phyloP scores from a whole-genome alignment of 2,797 vertebrate species.

The Darevskia nairensis region DNA sequence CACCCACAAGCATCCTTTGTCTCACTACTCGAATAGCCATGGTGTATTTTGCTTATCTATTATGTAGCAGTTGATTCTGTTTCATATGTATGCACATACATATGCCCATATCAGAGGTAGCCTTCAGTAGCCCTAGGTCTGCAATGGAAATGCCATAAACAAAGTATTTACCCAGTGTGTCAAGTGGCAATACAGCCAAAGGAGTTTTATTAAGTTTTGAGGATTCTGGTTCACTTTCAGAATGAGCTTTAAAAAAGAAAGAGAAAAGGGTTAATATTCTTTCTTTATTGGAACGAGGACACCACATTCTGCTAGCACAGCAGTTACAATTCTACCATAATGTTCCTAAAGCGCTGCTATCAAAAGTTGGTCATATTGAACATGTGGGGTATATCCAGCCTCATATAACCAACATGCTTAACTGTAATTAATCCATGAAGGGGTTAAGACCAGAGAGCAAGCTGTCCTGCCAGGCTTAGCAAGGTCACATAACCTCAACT shows the following conservation, averaged over 20 bases:
- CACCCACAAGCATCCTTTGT: background rate
- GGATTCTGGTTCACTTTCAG: constrained; percentile 23
- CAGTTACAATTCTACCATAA: background rate
- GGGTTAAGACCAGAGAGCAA: no score
- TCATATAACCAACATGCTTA: no score
- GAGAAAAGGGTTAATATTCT: constrained; percentile 3
- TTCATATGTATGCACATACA: no score
- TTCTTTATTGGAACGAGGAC: constrained; percentile 22
- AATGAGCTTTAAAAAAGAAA: constrained; percentile 30
- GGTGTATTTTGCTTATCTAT: background rate
- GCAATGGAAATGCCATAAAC: background rate
- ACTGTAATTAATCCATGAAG: no score
- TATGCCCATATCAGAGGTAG: no score
- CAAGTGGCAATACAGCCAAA: background rate
- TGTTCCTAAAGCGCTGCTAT: background rate
- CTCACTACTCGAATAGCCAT: background rate
- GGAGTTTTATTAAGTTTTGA: constrained; percentile 38
- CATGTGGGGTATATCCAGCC: background rate
- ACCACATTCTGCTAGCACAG: background rate
- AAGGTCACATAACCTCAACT: no score
- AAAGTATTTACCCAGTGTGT: constrained; percentile 36
- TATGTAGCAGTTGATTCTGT: no score
- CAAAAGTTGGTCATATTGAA: background rate
- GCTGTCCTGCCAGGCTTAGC: no score
- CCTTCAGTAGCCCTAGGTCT: background rate